Conservation (phyloP, 2,888 invertebrate species). For the Prosapia bicincta region DNA sequence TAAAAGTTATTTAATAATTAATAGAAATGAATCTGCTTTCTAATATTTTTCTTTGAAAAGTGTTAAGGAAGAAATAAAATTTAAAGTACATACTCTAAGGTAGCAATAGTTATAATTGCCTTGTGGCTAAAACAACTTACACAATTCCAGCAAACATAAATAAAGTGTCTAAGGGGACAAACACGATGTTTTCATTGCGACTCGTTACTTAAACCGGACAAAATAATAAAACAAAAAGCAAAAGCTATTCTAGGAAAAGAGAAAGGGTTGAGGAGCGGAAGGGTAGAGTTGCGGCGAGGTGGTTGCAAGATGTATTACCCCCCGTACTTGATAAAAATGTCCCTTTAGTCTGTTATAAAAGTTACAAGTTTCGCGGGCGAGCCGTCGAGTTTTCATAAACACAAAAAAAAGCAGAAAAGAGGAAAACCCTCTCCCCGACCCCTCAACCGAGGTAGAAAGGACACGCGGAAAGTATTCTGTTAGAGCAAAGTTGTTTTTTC, state of each 20-base stretch:
- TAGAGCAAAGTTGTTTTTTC: conserved; percentile 10
- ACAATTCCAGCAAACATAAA: not conserved
- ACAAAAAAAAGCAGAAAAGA: conserved; percentile 3
- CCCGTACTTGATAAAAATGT: conserved; percentile 26
- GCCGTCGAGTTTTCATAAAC: not conserved
- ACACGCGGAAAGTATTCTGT: not conserved
- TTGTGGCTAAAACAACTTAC: not conserved
- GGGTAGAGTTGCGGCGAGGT: not conserved
- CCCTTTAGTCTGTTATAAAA: conserved; percentile 19
- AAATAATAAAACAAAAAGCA: conserved; percentile 16
- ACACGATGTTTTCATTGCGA: not conserved
- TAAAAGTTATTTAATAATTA: too few species aligned
- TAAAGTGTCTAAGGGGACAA: not conserved
- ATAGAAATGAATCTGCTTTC: too few species aligned
- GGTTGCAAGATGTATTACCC: conserved; percentile 28
- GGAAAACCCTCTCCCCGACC: too few species aligned
- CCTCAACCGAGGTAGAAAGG: not conserved
- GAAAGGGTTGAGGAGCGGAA: not conserved
- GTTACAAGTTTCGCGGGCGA: conserved; percentile 7
- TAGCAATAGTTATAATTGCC: not conserved
- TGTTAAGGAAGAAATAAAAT: too few species aligned
- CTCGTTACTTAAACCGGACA: not conserved
- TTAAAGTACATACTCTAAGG: too few species aligned
- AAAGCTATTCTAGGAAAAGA: conserved; percentile 18
- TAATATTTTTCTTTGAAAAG: too few species aligned